Conservation (phyloP, 2,113 vertebrate genomes). For the Corythoichthys haematopterus region DNA sequence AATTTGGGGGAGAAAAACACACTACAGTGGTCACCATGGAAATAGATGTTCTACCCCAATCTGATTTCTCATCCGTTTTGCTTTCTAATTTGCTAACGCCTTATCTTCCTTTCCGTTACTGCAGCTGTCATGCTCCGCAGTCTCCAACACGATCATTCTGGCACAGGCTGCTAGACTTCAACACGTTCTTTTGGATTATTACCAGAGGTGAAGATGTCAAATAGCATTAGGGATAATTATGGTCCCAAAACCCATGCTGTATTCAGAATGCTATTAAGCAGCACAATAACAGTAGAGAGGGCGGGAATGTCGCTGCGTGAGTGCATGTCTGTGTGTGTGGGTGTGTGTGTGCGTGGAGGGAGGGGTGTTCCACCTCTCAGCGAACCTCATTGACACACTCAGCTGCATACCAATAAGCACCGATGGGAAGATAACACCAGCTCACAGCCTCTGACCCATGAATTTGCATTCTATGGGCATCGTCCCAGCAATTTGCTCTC, state of each 20-base stretch:
- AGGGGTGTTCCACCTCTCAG: constrained; percentile 59
- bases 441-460: constrained; percentile 30
- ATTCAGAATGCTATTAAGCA: constrained; percentile 44
- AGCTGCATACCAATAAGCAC: constrained; percentile 65
- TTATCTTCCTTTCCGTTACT: constrained; percentile 41
- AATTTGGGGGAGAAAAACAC: constrained; percentile 26
- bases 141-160: constrained; percentile 56
- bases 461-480: constrained; percentile 34
- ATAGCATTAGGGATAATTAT: constrained; percentile 52
- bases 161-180: constrained; percentile 39
- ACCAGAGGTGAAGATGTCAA: constrained; percentile 55
- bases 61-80: constrained; percentile 55
- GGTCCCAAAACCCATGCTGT: constrained; percentile 41
- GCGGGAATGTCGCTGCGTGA: constrained; percentile 36
- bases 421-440: constrained; percentile 46
- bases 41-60: constrained; percentile 65
- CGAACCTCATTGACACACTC: constrained; percentile 61
- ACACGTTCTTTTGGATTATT: constrained; percentile 41
- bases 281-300: constrained; percentile 52
- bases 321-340: neutral
- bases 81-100: constrained; percentile 53
- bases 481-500: constrained; percentile 16
- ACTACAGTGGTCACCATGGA: constrained; percentile 70
- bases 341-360: constrained; percentile 17
- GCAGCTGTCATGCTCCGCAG: constrained; percentile 57